These are phyloP conservation scores for Hydroisotoma schaefferi DNA, from an alignment of 2,888 invertebrate genomes.

Conservation along the genomic window DNA sequence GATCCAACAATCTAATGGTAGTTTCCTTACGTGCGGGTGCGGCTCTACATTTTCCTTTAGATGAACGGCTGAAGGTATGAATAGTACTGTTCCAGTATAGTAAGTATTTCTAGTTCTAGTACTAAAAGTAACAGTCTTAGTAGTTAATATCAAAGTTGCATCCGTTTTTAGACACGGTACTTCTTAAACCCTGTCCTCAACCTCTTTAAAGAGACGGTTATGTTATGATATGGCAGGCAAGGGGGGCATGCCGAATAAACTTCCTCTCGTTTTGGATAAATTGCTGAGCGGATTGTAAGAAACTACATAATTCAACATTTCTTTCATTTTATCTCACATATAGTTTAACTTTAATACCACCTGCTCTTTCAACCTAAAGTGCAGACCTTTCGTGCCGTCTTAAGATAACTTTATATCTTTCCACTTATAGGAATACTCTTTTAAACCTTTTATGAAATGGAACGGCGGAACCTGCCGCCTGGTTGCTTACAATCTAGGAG, in stretches of 20 bases:
- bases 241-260: slow-evolving; percentile 6
- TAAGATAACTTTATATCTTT: slow-evolving; percentile 7
- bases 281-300: slow-evolving; percentile 15
- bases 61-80: no score
- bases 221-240: background rate
- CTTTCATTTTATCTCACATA: slow-evolving; percentile 21
- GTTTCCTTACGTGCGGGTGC: background rate
- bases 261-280: slow-evolving; percentile 7
- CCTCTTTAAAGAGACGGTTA: no score
- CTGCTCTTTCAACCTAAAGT: slow-evolving; percentile 16
- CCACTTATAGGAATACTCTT: slow-evolving; percentile 2
- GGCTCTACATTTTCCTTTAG: no score
- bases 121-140: no score
- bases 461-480: background rate
- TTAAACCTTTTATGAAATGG: background rate
- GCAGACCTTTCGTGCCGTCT: slow-evolving; percentile 5
- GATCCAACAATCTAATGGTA: background rate
- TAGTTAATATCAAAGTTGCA: no score
- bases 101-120: background rate
- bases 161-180: no score
- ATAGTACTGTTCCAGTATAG: background rate
- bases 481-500: no score
- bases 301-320: slow-evolving; percentile 20
- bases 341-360: slow-evolving; percentile 18
- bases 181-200: no score